Conservation (phyloP, 1,140 invertebrate genomes). For the Aphelinus certus region DNA sequence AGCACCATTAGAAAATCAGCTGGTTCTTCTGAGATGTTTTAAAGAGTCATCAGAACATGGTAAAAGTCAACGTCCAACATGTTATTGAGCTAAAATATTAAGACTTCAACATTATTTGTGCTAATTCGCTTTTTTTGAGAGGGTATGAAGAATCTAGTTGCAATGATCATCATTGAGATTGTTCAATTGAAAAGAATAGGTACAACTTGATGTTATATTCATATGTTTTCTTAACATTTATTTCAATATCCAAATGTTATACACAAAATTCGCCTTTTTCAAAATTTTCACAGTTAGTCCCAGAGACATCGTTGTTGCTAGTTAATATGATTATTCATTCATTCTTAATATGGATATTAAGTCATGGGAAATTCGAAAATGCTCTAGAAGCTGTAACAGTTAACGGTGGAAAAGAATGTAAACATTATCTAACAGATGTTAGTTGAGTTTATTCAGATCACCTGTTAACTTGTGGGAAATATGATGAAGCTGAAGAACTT, state of each 20-base stretch:
- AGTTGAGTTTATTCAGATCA: constrained; percentile 88
- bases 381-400: constrained; percentile 79
- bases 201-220: constrained; percentile 32
- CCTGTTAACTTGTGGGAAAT: constrained; percentile 78
- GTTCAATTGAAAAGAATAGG: constrained; percentile 85
- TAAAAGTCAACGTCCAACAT: constrained; percentile 82
- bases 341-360: constrained; percentile 85
- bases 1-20: constrained; percentile 81
- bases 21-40: constrained; percentile 81
- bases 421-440: constrained; percentile 77
- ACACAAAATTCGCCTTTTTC: constrained; percentile 12
- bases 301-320: constrained; percentile 93
- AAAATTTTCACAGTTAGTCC: constrained; percentile 93
- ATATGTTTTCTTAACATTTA: constrained; percentile 11
- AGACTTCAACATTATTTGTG: constrained; percentile 81
- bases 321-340: constrained; percentile 91
- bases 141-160: constrained; percentile 90
- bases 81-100: constrained; percentile 86
- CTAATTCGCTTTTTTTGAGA: constrained; percentile 79
- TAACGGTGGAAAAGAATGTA: constrained; percentile 64
- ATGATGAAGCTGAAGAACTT: constrained; percentile 85
- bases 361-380: constrained; percentile 81
- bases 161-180: constrained; percentile 92
- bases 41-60: constrained; percentile 76
- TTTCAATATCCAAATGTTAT: constrained; percentile 1